Evolutionary conservation across 2,888 invertebrate species (phyloP).

Genomic region (Scaptomyza polygonia): DNA sequence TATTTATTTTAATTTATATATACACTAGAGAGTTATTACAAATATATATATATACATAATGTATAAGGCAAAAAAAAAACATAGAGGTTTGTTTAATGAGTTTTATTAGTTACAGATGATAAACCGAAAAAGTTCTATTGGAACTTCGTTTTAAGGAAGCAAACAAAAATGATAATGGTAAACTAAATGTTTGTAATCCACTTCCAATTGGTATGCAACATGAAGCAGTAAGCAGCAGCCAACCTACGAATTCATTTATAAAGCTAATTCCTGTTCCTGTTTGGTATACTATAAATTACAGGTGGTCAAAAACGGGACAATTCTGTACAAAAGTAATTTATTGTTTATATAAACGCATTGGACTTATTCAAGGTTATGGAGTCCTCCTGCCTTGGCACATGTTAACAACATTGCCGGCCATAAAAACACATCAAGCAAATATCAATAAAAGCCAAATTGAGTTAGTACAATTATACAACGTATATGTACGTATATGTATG

Average conservation of each 20-base stretch:
- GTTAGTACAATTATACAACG: constrained; percentile 38
- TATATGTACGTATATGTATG: too few relatives aligned
- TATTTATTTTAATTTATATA: constrained; percentile 84
- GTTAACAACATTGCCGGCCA: constrained; percentile 43
- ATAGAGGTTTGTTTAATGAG: neutral
- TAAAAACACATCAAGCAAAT: constrained; percentile 48
- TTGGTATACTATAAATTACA: constrained; percentile 41
- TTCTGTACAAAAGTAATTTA: constrained; percentile 65
- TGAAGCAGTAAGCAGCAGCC: too few relatives aligned
- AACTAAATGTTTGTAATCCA: neutral
- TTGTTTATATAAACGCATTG: constrained; percentile 67
- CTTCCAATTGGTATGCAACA: neutral
- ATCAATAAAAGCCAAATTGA: constrained; percentile 14
- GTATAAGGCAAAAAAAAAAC: constrained; percentile 75
- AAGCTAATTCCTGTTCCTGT: too few relatives aligned
- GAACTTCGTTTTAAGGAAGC: too few relatives aligned
- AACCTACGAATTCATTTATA: too few relatives aligned
- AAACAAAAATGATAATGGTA: too few relatives aligned
- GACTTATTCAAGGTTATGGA: constrained; percentile 47
- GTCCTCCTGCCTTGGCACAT: constrained; percentile 39
- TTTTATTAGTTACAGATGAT: constrained; percentile 1
- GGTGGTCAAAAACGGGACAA: constrained; percentile 43
- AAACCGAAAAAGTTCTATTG: neutral
- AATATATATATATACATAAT: constrained; percentile 81
- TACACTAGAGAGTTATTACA: constrained; percentile 84